These are phyloP conservation scores for Notothenia coriiceps DNA, from an alignment of 2,113 vertebrate genomes.

Conservation along the genomic window DNA sequence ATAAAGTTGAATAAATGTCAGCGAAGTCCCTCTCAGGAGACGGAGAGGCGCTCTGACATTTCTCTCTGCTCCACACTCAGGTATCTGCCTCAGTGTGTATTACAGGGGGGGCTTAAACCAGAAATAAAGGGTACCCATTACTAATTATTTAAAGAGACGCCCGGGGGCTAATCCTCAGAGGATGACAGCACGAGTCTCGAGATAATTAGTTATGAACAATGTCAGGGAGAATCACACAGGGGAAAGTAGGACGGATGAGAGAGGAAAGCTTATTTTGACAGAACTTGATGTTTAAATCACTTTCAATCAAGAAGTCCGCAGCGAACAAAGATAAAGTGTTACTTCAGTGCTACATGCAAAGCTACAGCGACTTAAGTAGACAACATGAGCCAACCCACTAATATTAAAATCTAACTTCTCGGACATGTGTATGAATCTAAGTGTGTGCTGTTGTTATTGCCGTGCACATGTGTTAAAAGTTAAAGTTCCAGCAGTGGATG, in stretches of 20 bases:
- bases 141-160: conserved; percentile 39
- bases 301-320: not conserved
- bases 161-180: conserved; percentile 15
- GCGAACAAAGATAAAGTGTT: not conserved
- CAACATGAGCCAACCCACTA: no score
- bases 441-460: not conserved
- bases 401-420: not conserved
- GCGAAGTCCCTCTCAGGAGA: conserved; percentile 27
- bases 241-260: conserved; percentile 13
- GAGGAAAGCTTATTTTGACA: conserved; percentile 9
- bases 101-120: conserved; percentile 17
- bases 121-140: conserved; percentile 38
- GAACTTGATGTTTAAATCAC: conserved; percentile 8
- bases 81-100: not conserved
- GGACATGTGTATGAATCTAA: not conserved
- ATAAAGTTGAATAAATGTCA: conserved; percentile 57
- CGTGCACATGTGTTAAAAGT: not conserved
- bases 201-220: conserved; percentile 32
- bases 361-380: not conserved
- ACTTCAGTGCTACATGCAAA: not conserved
- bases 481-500: conserved; percentile 29
- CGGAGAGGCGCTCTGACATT: conserved; percentile 33
- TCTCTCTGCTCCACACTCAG: conserved; percentile 3
- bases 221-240: conserved; percentile 11
- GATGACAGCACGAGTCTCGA: not conserved